Conservation (phyloP, 1,140 invertebrate genomes). For the Portunus trituberculatus region DNA sequence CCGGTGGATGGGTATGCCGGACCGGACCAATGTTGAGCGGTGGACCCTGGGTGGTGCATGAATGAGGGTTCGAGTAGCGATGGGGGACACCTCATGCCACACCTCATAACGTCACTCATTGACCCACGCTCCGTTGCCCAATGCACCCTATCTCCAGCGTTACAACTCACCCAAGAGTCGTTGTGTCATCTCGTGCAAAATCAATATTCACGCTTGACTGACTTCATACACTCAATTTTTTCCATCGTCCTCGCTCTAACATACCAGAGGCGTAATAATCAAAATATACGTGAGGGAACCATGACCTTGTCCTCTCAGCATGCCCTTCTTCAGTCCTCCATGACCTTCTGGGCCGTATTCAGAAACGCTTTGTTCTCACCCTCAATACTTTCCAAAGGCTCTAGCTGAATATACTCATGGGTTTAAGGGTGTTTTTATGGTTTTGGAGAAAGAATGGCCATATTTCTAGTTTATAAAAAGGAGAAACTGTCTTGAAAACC, state of each 20-base stretch:
- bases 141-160: background rate
- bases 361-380: too few species aligned
- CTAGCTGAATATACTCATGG: too few species aligned
- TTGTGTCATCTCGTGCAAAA: too few species aligned
- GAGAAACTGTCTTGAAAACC: too few species aligned
- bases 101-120: background rate
- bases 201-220: background rate
- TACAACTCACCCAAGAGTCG: background rate
- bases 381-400: too few species aligned
- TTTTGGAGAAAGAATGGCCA: too few species aligned
- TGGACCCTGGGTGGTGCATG: slow-evolving; percentile 23
- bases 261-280: background rate
- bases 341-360: too few species aligned
- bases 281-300: background rate
- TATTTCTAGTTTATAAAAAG: too few species aligned
- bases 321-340: too few species aligned
- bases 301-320: background rate
- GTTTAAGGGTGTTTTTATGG: too few species aligned
- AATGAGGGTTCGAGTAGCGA: background rate
- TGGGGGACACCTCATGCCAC: background rate
- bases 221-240: background rate
- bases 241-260: background rate
- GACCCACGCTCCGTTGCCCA: background rate
- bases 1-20: slow-evolving; percentile 31
- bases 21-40: background rate